Base-by-base conservation (phyloP, 2,797 vertebrate species). In the Pseudomugil gertrudae region DNA sequence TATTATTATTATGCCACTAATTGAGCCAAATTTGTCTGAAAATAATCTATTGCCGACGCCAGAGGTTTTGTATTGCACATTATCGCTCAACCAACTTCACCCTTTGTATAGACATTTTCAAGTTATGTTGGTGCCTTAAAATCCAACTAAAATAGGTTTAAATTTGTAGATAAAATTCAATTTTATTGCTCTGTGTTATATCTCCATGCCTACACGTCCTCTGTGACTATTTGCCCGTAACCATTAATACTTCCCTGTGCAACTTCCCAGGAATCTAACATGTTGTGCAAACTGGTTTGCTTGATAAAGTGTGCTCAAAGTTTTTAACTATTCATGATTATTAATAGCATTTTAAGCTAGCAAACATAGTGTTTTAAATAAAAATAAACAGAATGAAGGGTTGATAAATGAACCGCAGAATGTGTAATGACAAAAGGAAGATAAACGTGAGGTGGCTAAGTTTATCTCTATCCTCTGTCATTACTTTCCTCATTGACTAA, bases 401-500 rank as follows among this genome's bases (percentile, higher is more conserved):
- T 45, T n/a, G 43, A 21, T 21, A 45, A 21, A 27, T 52, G 23
- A 52, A 29, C 50, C 17, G 24, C 17, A 4, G 14, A 52, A 52
- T 50, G 23, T 50, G 11, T 48, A 3, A 48, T 51, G 23, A 14
- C 26, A 51, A 29, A 52, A 52, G 50, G 50, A 52, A 52, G 50
- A 52, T 52, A 17, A 52, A 52, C 23, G 5, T 14, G 27, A 38
- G 30, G n/a, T 32, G 21, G 26, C 29, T 40, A 38, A 38, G 8
- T 66, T 65, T 61, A 47, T 69, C 58, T 67, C 11, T 35, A 7
- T 5, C n/a, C 11, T 52, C 23, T 57, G 30, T 5, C 30, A 50
- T 54, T 64, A 45, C 43, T 40, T 66, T 57, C 51, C 62, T 73
- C 24, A 53, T 58, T 53, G 51, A 23, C 23, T 57, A 3, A 67